Base-by-base conservation (phyloP, 2,888 invertebrate species). In the Altica lythri region DNA sequence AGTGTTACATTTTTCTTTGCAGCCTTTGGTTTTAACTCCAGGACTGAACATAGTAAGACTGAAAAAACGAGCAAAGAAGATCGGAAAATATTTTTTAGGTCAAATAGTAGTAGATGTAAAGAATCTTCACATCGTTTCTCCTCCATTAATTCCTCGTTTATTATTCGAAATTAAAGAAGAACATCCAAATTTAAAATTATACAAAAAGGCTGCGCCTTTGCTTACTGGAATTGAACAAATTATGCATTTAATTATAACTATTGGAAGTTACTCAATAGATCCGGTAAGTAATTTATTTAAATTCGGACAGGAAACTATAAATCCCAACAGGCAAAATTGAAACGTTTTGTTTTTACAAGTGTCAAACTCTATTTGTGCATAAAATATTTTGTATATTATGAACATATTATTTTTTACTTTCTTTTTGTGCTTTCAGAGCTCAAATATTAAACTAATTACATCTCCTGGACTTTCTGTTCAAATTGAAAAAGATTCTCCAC, bases 201-300 rank as follows among this genome's bases (percentile, higher is more conserved):
- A 64, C 73, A 85, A 70, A 77, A 79, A 71, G 66, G 74, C 81
- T 37, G 86, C 86, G 59, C 89, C 91, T 65, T 78, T 94, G 37
- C 80, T 94, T 4, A 90, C 92, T 0, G 93, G 93, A 0, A 80
- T 92, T 59, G 85, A 88, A 63, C 92, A 93, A 73, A 81, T 83
- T 13, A 84, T 93, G 78, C 83, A 86, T 63, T 70, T 94, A 46
- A 83, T 86, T 32, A 82, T 94, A 10, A 84, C 85, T 0, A 88
- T 89, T 59, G 93, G 93, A 2, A 92, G 92, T 75, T 84, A 86
- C 53, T 80, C 80, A 56, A 85, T 93, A 69, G 81, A 83, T 37
- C 76, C 86, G 68, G 88, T 88, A 72, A 77, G 80, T 74, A 60
- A 72, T 74, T 17, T 67, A 61, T 9, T 29, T 29, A n/a, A 25